phyloP scores from a whole-genome alignment of 2,797 vertebrate genomes.

The Cynopterus sphinx region DNA sequence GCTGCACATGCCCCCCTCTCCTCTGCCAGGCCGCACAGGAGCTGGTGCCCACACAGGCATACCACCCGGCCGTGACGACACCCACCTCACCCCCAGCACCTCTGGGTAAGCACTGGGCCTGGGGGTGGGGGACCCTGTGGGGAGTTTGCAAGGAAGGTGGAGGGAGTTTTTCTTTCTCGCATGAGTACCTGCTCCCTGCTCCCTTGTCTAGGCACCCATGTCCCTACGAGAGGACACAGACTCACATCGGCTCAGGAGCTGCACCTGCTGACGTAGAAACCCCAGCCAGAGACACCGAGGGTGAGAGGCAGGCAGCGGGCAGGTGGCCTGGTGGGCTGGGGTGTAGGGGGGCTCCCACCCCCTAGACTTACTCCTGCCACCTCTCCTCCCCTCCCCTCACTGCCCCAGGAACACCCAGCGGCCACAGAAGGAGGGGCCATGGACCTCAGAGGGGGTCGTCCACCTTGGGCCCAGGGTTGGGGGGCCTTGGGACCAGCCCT shows the following conservation, averaged over 20 bases:
- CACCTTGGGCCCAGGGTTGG: background rate
- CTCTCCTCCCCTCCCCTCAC: background rate
- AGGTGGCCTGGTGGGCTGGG: background rate
- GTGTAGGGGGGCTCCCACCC: background rate
- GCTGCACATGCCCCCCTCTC: background rate
- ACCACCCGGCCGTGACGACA: background rate
- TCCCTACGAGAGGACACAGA: background rate
- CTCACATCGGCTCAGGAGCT: background rate
- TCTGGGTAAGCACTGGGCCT: constrained; percentile 36
- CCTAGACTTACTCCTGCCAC: background rate
- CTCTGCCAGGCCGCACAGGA: background rate
- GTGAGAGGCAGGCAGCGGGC: background rate
- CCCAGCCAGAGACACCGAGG: background rate
- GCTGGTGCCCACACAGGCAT: background rate
- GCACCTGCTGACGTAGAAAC: background rate
- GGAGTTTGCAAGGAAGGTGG: background rate
- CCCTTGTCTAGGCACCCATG: background rate
- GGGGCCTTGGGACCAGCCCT: background rate
- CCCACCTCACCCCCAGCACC: background rate
- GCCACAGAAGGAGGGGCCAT: background rate
- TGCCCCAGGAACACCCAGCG: background rate
- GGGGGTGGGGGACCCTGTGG: background rate
- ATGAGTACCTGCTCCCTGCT: background rate
- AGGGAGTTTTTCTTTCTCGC: background rate
- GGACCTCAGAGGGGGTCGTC: background rate